phyloP scores from a whole-genome alignment of 2,113 vertebrate species.

The Drymodes brunneopygia region DNA sequence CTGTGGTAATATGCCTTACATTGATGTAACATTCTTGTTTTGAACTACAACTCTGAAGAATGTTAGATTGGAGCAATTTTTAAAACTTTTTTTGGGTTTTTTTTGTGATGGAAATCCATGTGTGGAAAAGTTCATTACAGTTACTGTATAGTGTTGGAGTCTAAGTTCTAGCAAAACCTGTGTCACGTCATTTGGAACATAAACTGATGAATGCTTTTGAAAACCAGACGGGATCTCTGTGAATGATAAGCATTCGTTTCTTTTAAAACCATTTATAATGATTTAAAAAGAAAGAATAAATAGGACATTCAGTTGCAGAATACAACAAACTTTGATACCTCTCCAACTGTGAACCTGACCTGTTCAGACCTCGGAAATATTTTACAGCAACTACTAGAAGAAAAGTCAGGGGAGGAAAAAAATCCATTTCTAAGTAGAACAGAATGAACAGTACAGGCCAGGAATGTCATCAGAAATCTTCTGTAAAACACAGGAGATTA shows the following conservation, averaged over 20 bases:
- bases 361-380: not conserved
- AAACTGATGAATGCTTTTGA: not conserved
- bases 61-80: not conserved
- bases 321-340: not conserved
- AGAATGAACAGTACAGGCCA: not conserved
- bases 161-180: not conserved
- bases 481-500: not conserved
- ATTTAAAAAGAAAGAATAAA: not conserved
- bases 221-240: not conserved
- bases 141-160: slow-evolving; percentile 11
- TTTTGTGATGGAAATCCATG: slow-evolving; percentile 15
- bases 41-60: not conserved
- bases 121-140: slow-evolving; percentile 35
- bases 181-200: slow-evolving; percentile 26
- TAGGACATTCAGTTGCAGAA: not conserved
- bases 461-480: not conserved
- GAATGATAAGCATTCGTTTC: not conserved
- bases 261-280: not conserved
- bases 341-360: not conserved
- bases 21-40: not conserved
- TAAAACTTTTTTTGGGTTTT: not conserved
- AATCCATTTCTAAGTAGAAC: not conserved
- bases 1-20: not conserved
- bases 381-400: not conserved
- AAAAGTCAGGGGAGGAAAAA: not conserved